Percentiles rank a stretch among this genome's conserved stretches.
These are phyloP conservation scores for Sinocyclocheilus grahami DNA, from an alignment of 2,113 vertebrate genomes.

Conservation along the genomic window DNA sequence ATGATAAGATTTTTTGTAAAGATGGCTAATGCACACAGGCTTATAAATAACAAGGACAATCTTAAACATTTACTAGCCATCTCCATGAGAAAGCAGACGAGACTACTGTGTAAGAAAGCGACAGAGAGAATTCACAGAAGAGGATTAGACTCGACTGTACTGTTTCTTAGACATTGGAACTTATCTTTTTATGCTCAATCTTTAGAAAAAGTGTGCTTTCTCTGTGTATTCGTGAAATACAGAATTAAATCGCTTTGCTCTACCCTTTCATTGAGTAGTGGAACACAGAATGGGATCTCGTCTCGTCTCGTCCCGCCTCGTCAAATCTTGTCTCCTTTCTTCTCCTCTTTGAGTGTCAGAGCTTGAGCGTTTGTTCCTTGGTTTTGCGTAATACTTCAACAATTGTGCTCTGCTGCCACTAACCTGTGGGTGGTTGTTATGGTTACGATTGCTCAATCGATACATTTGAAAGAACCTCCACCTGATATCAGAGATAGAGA, in stretches of 20 bases:
- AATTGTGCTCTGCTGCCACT: constrained; percentile 12
- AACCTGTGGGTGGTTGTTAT: constrained; percentile 29
- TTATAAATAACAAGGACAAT: background rate
- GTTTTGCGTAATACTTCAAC: background rate
- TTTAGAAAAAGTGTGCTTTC: background rate
- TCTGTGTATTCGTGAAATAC: background rate
- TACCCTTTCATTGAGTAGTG: constrained; percentile 15
- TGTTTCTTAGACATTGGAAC: background rate
- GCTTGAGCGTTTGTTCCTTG: background rate
- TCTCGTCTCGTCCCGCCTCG: background rate
- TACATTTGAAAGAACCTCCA: constrained; percentile 26
- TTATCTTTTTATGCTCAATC: background rate
- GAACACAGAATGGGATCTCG: constrained; percentile 13
- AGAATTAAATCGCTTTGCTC: constrained; percentile 3
- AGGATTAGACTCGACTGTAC: constrained; percentile 2
- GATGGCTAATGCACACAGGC: background rate
- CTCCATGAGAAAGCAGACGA: background rate
- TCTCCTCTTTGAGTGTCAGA: background rate
- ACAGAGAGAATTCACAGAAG: constrained; percentile 5
- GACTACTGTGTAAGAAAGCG: background rate
- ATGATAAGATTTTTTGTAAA: background rate
- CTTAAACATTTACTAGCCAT: background rate
- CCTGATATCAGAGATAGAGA: constrained; percentile 22
- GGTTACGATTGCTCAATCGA: constrained; percentile 28
- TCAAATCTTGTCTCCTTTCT: constrained; percentile 22